Evolutionary conservation across 2,797 vertebrate species (phyloP), one percentile per base, ranked within the genome.

Genomic region (Microcaecilia unicolor): DNA sequence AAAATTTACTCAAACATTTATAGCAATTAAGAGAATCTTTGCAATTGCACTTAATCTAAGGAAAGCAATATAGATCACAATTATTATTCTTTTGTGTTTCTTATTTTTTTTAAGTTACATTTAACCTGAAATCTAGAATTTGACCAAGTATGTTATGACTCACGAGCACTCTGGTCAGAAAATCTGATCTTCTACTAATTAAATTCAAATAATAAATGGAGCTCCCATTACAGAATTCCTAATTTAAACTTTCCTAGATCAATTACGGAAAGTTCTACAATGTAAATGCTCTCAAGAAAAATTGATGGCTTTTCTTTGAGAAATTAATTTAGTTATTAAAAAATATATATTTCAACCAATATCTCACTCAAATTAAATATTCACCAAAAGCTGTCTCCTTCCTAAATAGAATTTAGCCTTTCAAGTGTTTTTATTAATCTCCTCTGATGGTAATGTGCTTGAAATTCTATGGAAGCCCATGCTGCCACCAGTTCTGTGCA

Each of bases 381-480:
- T 85, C 75, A 81, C 71, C 73, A 82, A 87, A 84, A 76, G 67
- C 78, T 79, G 67, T 84, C 80, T 77, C 72, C 70, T 74, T 84
- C 84, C 84, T 81, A 74, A 83, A 78, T 85, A 83, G 85, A 89
- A 88, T 88, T 87, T 84, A 84, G 86, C 83, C 84, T 88, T 84
- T 89, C 77, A 85, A 86, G 81, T 85, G 76, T 88, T 86, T 89
- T 91, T 90, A 91, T 88, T 92, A 90, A 93, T 89, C 83, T 86
- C 79, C 74, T 81, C 81, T 87, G 84, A 92, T 86, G 70, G 81
- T 65, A 22, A 82, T 80, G 78, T 83, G 78, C 80, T 80, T 84
- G 82, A 83, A 78, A 85, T 85, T 82, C 79, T 71, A 63, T 58
- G 77, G 79, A 84, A 82, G 76, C 74, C 74, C 75, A 61, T 53